Conservation (phyloP, 2,888 invertebrate genomes). For the Coenonympha arcania region DNA sequence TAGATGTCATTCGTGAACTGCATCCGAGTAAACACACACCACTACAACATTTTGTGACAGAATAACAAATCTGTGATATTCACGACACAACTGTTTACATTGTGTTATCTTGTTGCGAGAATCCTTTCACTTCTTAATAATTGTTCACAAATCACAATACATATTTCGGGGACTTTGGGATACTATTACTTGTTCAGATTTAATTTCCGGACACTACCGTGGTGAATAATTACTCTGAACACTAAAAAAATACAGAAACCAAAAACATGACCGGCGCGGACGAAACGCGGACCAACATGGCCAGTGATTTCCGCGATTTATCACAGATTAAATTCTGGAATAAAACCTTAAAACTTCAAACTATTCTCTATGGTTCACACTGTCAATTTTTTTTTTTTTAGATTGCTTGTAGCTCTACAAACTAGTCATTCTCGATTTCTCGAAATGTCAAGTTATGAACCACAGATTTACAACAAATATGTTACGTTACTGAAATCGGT, state of each 20-base stretch:
- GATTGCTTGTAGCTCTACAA: too few species aligned
- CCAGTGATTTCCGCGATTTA: background rate
- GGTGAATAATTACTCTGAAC: too few species aligned
- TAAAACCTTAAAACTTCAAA: too few species aligned
- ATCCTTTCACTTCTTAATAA: background rate
- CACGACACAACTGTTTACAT: conserved; percentile 2
- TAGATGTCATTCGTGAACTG: conserved; percentile 29
- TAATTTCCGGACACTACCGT: background rate
- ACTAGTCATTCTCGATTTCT: too few species aligned
- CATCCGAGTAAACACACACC: conserved; percentile 25
- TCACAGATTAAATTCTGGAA: too few species aligned
- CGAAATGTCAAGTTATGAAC: too few species aligned
- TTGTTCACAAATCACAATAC: background rate
- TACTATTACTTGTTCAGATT: background rate
- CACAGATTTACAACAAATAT: too few species aligned
- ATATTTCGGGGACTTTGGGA: too few species aligned
- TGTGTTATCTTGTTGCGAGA: background rate
- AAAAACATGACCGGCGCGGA: background rate
- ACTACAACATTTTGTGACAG: conserved; percentile 12
- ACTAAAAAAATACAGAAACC: background rate
- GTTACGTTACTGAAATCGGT: too few species aligned
- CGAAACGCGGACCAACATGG: background rate
- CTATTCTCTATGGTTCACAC: too few species aligned
- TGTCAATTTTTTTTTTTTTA: too few species aligned
- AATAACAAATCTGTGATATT: background rate